A percentile compares a stretch with the other conserved stretches of the same genome.
phyloP scores from a whole-genome alignment of 2,797 vertebrate genomes.

The Syngnathus rostellatus region DNA sequence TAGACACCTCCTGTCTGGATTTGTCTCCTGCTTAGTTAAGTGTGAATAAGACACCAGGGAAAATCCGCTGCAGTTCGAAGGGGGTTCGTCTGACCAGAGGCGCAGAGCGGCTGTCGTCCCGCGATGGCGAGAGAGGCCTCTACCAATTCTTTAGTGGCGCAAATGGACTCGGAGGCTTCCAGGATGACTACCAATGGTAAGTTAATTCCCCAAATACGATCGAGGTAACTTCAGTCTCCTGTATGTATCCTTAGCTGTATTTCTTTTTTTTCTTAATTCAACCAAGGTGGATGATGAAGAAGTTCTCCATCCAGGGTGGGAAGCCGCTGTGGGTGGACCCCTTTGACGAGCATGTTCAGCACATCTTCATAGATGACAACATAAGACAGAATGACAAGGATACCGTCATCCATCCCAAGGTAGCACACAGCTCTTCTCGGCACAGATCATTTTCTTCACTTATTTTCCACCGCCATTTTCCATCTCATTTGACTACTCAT shows the following conservation, averaged over 20 bases:
- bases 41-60: constrained; percentile 67
- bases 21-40: constrained; percentile 59
- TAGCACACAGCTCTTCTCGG: constrained; percentile 24
- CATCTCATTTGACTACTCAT: neutral
- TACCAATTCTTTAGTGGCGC: constrained; percentile 75
- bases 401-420: constrained; percentile 79
- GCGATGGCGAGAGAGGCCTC: constrained; percentile 55
- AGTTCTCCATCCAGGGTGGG: constrained; percentile 71
- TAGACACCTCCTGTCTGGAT: neutral
- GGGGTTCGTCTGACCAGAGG: constrained; percentile 65
- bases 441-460: neutral
- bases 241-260: neutral
- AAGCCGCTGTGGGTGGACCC: constrained; percentile 86
- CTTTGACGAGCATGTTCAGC: constrained; percentile 71
- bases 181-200: constrained; percentile 86
- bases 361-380: constrained; percentile 90
- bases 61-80: constrained; percentile 73
- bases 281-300: constrained; percentile 77
- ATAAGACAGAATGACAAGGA: constrained; percentile 75
- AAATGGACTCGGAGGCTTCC: constrained; percentile 77
- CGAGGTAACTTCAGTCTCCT: neutral
- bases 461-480: neutral
- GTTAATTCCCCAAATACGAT: neutral
- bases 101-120: constrained; percentile 25
- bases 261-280: neutral